These are phyloP conservation scores for Agrilus mali DNA, from an alignment of 2,888 invertebrate genomes.

Conservation along the genomic window DNA sequence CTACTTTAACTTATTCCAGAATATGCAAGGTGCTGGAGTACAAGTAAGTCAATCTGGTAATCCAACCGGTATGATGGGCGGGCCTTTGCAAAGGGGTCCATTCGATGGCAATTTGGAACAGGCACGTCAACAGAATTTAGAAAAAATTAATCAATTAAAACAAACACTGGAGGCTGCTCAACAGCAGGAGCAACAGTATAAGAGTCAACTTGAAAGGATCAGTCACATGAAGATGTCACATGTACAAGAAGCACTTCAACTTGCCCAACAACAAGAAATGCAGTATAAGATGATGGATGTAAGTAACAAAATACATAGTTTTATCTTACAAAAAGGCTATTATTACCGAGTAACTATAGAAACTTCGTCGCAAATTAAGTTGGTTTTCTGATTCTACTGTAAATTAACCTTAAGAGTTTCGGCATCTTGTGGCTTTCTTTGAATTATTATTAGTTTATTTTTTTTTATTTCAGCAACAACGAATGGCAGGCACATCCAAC, in stretches of 20 bases:
- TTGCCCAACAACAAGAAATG: slow-evolving; percentile 68
- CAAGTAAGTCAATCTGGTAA: slow-evolving; percentile 20
- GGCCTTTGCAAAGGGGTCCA: slow-evolving; percentile 24
- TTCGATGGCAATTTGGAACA: slow-evolving; percentile 50
- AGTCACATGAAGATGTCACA: slow-evolving; percentile 46
- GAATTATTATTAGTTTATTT: too few species aligned
- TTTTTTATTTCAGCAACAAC: slow-evolving; percentile 23
- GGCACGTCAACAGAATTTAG: slow-evolving; percentile 64
- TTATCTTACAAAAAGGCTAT: too few species aligned
- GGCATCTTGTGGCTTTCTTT: too few species aligned
- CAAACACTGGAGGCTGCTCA: slow-evolving; percentile 72
- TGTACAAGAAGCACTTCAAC: slow-evolving; percentile 52
- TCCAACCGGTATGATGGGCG: slow-evolving; percentile 23
- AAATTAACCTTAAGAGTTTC: too few species aligned
- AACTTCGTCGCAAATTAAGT: too few species aligned
- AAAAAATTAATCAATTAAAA: slow-evolving; percentile 63
- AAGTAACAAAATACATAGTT: slow-evolving; percentile 19
- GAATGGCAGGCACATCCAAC: slow-evolving; percentile 26
- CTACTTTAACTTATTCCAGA: slow-evolving; percentile 7
- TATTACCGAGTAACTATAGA: too few species aligned
- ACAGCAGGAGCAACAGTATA: slow-evolving; percentile 65
- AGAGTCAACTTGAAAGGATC: slow-evolving; percentile 63
- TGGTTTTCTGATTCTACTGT: too few species aligned
- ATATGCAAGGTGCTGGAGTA: slow-evolving; percentile 18
- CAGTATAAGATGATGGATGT: slow-evolving; percentile 67